phyloP scores from a whole-genome alignment of 2,888 invertebrate genomes.

The Drosophila colorata region DNA sequence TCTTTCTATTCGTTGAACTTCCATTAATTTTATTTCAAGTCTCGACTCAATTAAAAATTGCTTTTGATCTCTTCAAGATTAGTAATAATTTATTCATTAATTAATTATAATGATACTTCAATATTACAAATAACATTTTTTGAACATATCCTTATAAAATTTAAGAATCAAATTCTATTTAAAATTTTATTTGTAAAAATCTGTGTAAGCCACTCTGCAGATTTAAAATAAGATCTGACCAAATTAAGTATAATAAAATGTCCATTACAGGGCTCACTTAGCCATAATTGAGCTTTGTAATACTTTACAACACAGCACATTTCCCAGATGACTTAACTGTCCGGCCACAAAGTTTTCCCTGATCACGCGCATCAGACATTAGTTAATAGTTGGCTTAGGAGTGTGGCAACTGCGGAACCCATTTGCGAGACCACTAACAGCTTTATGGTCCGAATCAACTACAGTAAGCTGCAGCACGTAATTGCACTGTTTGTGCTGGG shows the following conservation, averaged over 20 bases:
- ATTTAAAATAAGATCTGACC: background rate
- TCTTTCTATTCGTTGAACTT: too few relatives aligned
- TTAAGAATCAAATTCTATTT: too few relatives aligned
- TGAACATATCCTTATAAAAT: too few relatives aligned
- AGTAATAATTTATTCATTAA: too few relatives aligned
- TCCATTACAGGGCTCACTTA: conserved; percentile 15
- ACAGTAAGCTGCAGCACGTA: conserved; percentile 7
- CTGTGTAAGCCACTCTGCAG: background rate
- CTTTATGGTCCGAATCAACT: conserved; percentile 13
- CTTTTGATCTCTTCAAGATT: too few relatives aligned
- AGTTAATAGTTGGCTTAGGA: conserved; percentile 21
- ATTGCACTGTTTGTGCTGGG: conserved; percentile 29
- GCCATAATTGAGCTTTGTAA: conserved; percentile 23
- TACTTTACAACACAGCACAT: conserved; percentile 35
- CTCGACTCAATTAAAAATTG: too few relatives aligned
- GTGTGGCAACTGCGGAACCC: conserved; percentile 50
- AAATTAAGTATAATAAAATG: conserved; percentile 9
- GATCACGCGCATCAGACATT: conserved; percentile 41
- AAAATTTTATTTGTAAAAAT: too few relatives aligned
- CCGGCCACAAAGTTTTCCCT: conserved; percentile 9
- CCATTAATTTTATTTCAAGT: too few relatives aligned
- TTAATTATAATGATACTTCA: too few relatives aligned
- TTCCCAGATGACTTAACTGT: conserved; percentile 36
- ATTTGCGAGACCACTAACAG: conserved; percentile 35
- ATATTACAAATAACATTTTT: too few relatives aligned